Conservation (phyloP, 2,888 invertebrate species). For the Hydroisotoma schaefferi region DNA sequence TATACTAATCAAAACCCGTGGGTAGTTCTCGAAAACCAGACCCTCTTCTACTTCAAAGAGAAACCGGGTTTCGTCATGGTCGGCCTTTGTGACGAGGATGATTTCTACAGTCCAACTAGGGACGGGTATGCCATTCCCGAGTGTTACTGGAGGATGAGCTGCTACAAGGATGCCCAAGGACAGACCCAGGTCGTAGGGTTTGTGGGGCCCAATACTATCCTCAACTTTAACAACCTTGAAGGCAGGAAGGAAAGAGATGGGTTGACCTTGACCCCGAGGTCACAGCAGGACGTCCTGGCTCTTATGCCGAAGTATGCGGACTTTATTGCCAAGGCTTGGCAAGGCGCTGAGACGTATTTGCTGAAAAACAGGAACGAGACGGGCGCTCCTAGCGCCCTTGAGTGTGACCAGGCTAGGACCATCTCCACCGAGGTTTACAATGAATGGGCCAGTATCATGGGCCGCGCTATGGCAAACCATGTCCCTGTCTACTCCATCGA, state of each 20-base stretch:
- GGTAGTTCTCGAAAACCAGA: constrained; percentile 30
- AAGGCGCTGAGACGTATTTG: constrained; percentile 18
- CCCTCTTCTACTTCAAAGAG: neutral
- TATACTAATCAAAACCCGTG: constrained; percentile 39
- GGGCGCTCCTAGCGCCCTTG: constrained; percentile 10
- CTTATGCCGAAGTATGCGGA: constrained; percentile 8
- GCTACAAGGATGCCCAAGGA: constrained; percentile 27
- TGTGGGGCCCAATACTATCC: constrained; percentile 29
- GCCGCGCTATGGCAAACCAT: too few species aligned
- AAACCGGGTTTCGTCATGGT: neutral
- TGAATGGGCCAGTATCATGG: too few species aligned
- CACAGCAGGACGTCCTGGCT: constrained; percentile 26
- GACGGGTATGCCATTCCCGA: constrained; percentile 24
- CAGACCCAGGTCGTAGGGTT: constrained; percentile 32
- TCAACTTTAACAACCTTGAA: neutral
- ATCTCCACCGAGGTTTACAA: neutral
- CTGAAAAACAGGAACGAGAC: constrained; percentile 9
- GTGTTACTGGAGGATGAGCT: constrained; percentile 35
- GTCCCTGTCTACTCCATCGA: too few species aligned
- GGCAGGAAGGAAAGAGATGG: constrained; percentile 8
- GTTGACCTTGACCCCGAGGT: constrained; percentile 20
- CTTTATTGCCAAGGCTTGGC: constrained; percentile 15
- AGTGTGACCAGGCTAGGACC: constrained; percentile 4
- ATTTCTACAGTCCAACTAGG: too few species aligned
- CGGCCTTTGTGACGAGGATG: too few species aligned